Evolutionary conservation across 2,797 vertebrate species (phyloP).

Genomic region (Gobionotothen gibberifrons): DNA sequence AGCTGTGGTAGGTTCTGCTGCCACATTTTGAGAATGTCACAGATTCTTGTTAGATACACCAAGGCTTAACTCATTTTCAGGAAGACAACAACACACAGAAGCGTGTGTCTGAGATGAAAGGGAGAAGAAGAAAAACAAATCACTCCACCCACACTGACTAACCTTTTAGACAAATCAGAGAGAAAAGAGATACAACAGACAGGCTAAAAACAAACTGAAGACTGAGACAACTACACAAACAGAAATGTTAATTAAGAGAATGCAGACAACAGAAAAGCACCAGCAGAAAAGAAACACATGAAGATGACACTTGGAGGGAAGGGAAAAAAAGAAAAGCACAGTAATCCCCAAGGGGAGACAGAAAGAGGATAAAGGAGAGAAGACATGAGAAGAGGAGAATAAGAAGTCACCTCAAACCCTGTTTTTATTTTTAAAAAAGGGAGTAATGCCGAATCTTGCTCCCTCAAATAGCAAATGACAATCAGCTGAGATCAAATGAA

Average conservation of each 20-base stretch:
- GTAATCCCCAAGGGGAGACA: constrained; percentile 14
- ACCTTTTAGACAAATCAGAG: constrained; percentile 40
- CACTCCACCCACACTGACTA: constrained; percentile 15
- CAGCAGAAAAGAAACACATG: constrained; percentile 27
- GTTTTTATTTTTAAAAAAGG: constrained; percentile 20
- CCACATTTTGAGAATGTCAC: constrained; percentile 3
- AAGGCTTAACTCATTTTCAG: constrained; percentile 18
- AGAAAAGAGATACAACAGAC: constrained; percentile 7
- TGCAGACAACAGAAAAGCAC: constrained; percentile 20
- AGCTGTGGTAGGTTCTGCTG: constrained; percentile 8
- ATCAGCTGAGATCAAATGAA: not conserved
- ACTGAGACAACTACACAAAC: constrained; percentile 24
- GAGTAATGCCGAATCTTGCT: constrained; percentile 8
- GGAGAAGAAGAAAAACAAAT: constrained; percentile 24
- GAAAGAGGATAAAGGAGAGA: constrained; percentile 9
- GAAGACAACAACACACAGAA: constrained; percentile 7
- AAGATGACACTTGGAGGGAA: constrained; percentile 48
- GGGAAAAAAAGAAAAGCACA: constrained; percentile 22
- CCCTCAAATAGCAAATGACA: constrained; percentile 12
- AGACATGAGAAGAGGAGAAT: constrained; percentile 17
- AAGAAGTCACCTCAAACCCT: constrained; percentile 6
- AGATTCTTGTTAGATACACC: constrained; percentile 12
- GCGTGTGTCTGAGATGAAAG: constrained; percentile 17
- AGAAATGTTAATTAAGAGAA: constrained; percentile 56
- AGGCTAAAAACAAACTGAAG: constrained; percentile 21